Conservation (phyloP, 1,140 invertebrate species). For the Aporrectodea caliginosa region DNA sequence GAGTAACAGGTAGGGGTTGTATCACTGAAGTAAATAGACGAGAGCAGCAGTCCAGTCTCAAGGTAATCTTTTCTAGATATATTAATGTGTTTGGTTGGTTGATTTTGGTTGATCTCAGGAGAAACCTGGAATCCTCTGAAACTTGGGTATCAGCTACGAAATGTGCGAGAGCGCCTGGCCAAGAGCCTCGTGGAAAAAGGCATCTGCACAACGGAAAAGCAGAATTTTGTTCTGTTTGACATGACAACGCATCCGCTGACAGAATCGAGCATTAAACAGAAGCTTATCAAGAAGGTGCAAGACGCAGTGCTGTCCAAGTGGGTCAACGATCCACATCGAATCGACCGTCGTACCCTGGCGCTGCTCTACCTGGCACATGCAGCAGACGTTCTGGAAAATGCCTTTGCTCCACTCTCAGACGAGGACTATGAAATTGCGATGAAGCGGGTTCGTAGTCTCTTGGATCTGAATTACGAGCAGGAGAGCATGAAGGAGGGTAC, state of each 20-base stretch:
- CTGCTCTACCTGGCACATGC: conserved; percentile 93
- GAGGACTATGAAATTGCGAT: conserved; percentile 98
- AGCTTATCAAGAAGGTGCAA: conserved; percentile 93
- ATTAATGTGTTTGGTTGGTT: too few species aligned
- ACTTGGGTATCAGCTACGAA: conserved; percentile 94
- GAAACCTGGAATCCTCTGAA: conserved; percentile 99
- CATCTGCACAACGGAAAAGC: conserved; percentile 99
- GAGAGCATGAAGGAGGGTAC: conserved; percentile 71
- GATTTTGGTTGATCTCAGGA: too few species aligned
- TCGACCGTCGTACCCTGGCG: conserved; percentile 89
- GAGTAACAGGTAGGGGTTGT: too few species aligned
- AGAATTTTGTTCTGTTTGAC: conserved; percentile 99
- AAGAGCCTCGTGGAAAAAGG: conserved; percentile 99
- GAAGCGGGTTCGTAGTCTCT: conserved; percentile 87
- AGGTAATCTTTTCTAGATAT: too few species aligned
- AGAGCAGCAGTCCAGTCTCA: too few species aligned
- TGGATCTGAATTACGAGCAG: conserved; percentile 93
- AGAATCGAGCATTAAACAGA: conserved; percentile 88
- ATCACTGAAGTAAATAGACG: too few species aligned
- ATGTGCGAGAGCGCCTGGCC: conserved; percentile 95
- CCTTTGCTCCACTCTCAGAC: conserved; percentile 96
- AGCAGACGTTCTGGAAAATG: conserved; percentile 98
- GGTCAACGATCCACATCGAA: conserved; percentile 95
- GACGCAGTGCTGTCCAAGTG: conserved; percentile 92
- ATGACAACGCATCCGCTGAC: conserved; percentile 99